Evolutionary conservation across 1,140 invertebrate species (phyloP), one percentile per base, ranked within the genome.

Genomic region (Dendroctonus valens): DNA sequence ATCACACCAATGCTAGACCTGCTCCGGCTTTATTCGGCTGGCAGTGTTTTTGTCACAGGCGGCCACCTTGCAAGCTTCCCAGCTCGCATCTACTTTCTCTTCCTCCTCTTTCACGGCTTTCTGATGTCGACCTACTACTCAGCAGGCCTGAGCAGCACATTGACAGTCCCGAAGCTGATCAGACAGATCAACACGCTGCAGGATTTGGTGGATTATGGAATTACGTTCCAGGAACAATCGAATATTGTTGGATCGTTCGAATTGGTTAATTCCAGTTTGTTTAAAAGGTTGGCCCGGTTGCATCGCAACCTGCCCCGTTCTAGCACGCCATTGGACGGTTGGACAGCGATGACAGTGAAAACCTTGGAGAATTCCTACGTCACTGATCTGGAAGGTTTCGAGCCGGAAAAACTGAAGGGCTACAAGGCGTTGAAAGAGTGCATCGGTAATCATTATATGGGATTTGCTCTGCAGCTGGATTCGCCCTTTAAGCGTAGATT

Each of bases 121-220:
- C 9, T 62, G 8, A 6, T 63, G 3, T n/a, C 59, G 4, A 63
- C 59, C 9, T 68, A 63, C 14, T 63, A 68, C 38, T 37, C 12
- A 38, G 59, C 66, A 11, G 59, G 60, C 0, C 44, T 68, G 39
- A 68, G 44, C 12, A 68, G 66, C 39, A 52, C 37, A 9, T 39
- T 68, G 40, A 12, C 60, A 3, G 52, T 57, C 3, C 66, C 66
- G 7, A 39, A 41, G 15, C 1, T 63, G 7, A 50, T 8, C 0
- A 12, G 15, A 7, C 7, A 39, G 15, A 63, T 68, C 6, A 63
- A 49, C 6, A 69, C 62, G n/a, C 39, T 69, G 2, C 58, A 69
- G 49, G 63, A 69, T 41, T 65, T 69, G 52, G 58, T 69, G n/a
- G 44, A 55, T 14, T 9, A 63, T 58, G 8, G 48, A 50, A 57